A percentile compares a stretch with the other conserved stretches of the same genome.
phyloP scores from a whole-genome alignment of 2,797 vertebrate species.

The Staurois parvus region DNA sequence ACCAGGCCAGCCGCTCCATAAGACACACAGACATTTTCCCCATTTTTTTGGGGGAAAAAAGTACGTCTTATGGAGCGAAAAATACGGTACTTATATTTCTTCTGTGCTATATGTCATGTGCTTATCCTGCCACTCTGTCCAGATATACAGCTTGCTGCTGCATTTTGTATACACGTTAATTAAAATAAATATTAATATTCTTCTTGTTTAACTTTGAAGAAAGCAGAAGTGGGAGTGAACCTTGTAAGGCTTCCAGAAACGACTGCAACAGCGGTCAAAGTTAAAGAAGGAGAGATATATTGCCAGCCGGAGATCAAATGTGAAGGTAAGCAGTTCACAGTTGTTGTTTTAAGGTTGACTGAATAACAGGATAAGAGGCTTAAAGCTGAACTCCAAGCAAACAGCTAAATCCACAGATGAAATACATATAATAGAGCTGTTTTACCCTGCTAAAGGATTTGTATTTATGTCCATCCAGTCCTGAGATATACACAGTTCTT shows the following conservation, averaged over 20 bases:
- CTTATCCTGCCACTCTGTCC: background rate
- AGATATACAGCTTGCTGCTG: background rate
- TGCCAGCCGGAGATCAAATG: constrained; percentile 83
- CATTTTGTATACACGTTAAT: background rate
- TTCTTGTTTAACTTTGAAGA: constrained; percentile 74
- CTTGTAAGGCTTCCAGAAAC: constrained; percentile 81
- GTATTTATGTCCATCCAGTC: no score
- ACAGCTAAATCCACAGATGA: no score
- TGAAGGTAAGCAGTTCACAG: constrained; percentile 75
- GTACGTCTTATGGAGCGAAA: no score
- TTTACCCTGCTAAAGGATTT: no score
- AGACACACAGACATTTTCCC: no score
- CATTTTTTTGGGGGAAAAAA: no score
- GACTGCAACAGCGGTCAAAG: constrained; percentile 80
- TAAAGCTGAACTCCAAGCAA: no score
- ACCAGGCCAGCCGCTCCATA: no score
- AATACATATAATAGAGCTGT: no score
- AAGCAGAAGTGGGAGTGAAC: constrained; percentile 77
- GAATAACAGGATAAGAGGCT: background rate
- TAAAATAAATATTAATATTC: background rate
- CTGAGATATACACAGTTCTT: no score
- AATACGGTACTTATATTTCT: no score
- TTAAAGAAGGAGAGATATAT: constrained; percentile 80
- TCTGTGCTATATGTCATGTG: no score
- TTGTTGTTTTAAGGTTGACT: background rate